Evolutionary conservation across 2,888 invertebrate species (phyloP).

Genomic region (Drosophila helvetica): DNA sequence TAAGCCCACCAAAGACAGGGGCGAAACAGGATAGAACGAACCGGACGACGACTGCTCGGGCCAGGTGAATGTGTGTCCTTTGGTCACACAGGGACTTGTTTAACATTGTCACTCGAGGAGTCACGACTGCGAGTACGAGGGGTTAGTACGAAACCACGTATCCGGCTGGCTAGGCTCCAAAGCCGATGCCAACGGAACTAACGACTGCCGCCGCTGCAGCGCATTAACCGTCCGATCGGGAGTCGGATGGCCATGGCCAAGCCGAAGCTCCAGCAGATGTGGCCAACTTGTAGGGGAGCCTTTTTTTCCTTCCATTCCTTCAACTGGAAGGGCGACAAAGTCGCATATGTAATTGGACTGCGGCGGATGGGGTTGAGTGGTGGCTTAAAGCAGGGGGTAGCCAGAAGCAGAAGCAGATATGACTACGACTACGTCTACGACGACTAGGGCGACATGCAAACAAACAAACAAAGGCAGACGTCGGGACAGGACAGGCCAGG

Average conservation of each 20-base stretch:
- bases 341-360: slow-evolving; percentile 61
- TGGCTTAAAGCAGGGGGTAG: slow-evolving; percentile 34
- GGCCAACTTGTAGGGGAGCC: slow-evolving; percentile 43
- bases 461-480: slow-evolving; percentile 45
- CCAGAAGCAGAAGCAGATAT: slow-evolving; percentile 6
- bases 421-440: neutral
- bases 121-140: slow-evolving; percentile 25
- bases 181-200: slow-evolving; percentile 13
- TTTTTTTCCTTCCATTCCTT: slow-evolving; percentile 14
- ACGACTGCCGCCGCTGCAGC: slow-evolving; percentile 24
- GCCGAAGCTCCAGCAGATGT: slow-evolving; percentile 62
- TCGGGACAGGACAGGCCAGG: no score
- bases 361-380: slow-evolving; percentile 32
- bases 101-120: slow-evolving; percentile 56
- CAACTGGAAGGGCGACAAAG: slow-evolving; percentile 46
- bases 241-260: no score
- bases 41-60: slow-evolving; percentile 13
- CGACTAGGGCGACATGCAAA: slow-evolving; percentile 45
- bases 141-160: slow-evolving; percentile 43
- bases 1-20: slow-evolving; percentile 26
- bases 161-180: slow-evolving; percentile 52
- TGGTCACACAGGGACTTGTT: slow-evolving; percentile 50
- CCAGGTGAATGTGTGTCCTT: slow-evolving; percentile 34
- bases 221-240: slow-evolving; percentile 36
- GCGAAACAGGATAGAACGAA: slow-evolving; percentile 2